A percentile compares a stretch with the other conserved stretches of the same genome.
Evolutionary conservation across 2,113 vertebrate species (phyloP).

Genomic region (Diadophis punctatus): DNA sequence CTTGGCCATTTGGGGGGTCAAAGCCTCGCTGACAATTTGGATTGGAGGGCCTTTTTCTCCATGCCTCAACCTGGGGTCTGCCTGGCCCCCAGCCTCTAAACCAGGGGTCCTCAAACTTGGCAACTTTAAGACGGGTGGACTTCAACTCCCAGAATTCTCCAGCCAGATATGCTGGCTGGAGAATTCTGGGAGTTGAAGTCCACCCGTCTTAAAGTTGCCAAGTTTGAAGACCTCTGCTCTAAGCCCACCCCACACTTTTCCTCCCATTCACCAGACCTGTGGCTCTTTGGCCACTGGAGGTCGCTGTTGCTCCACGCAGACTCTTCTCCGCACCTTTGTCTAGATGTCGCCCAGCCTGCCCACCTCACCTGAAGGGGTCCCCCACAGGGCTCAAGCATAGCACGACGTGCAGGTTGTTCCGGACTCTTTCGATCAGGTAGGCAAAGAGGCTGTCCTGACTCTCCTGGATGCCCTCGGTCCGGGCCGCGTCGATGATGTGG

Average conservation of each 20-base stretch:
- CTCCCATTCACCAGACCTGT: not conserved
- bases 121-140: too few relatives aligned
- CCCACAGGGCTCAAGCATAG: slow-evolving; percentile 86
- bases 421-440: slow-evolving; percentile 81
- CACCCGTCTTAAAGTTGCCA: too few relatives aligned
- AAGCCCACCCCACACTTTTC: rapidly evolving
- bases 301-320: not conserved
- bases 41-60: too few relatives aligned
- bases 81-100: too few relatives aligned
- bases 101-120: too few relatives aligned
- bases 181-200: too few relatives aligned
- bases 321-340: too few relatives aligned
- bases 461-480: slow-evolving; percentile 69
- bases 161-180: too few relatives aligned
- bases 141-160: too few relatives aligned
- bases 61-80: too few relatives aligned
- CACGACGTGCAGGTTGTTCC: slow-evolving; percentile 83
- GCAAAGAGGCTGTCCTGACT: slow-evolving; percentile 77
- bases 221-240: not conserved
- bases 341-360: rapidly evolving
- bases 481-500: slow-evolving; percentile 71
- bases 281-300: not conserved
- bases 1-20: not conserved
- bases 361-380: slow-evolving; percentile 78
- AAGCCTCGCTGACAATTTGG: too few relatives aligned